Conservation (phyloP, 1,140 invertebrate genomes). For the Zaprionus taronus region DNA sequence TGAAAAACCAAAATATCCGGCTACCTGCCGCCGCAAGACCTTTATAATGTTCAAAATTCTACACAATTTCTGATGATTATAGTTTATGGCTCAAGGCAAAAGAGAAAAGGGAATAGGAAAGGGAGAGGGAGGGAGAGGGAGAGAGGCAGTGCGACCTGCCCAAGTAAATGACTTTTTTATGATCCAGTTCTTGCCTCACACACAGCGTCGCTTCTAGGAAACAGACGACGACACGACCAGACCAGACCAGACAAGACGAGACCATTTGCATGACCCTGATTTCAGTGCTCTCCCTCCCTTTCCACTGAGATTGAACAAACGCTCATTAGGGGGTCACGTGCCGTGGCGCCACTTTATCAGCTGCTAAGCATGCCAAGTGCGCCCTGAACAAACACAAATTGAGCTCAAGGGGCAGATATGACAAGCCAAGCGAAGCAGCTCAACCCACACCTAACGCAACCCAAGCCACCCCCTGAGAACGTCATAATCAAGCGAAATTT, state of each 20-base stretch:
- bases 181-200: slow-evolving; percentile 50
- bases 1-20: slow-evolving; percentile 48
- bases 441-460: neutral
- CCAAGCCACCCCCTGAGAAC: slow-evolving; percentile 10
- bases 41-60: slow-evolving; percentile 25
- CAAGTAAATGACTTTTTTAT: slow-evolving; percentile 59
- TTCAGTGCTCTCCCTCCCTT: neutral
- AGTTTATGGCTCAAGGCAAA: slow-evolving; percentile 39
- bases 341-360: slow-evolving; percentile 53
- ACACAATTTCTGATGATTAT: slow-evolving; percentile 40
- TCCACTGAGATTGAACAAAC: slow-evolving; percentile 35
- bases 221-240: neutral
- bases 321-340: slow-evolving; percentile 63
- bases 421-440: slow-evolving; percentile 1
- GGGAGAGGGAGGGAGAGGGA: neutral
- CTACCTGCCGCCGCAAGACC: slow-evolving; percentile 30
- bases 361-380: slow-evolving; percentile 32
- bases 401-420: slow-evolving; percentile 41
- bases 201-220: slow-evolving; percentile 22
- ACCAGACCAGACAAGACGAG: slow-evolving; percentile 8
- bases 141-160: neutral
- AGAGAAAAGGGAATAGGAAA: neutral
- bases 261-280: slow-evolving; percentile 49
- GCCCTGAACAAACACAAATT: slow-evolving; percentile 51
- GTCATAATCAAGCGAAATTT: slow-evolving; percentile 38